phyloP scores from a whole-genome alignment of 2,888 invertebrate species.

The Ditylenchus weischeri region DNA sequence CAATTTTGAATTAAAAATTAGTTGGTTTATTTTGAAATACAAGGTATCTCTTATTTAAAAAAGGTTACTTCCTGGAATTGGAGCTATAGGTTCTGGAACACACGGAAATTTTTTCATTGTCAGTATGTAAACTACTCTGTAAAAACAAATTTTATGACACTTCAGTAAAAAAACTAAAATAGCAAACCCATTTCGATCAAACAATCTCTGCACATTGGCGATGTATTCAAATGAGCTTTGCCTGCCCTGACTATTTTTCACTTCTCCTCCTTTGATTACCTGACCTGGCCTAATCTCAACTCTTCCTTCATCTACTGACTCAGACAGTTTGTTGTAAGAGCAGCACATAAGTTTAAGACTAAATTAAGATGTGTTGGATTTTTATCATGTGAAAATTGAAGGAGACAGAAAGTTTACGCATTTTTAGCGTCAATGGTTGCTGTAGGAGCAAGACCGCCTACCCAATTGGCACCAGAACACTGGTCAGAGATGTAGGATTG shows the following conservation, averaged over 20 bases:
- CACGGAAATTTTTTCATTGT: constrained; percentile 10
- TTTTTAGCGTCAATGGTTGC: constrained; percentile 1
- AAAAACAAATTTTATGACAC: not conserved
- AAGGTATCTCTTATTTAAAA: too few species aligned
- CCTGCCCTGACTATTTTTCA: constrained; percentile 22
- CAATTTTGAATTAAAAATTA: too few species aligned
- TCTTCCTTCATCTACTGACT: constrained; percentile 18
- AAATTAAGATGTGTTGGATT: not conserved
- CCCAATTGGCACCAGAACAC: constrained; percentile 44
- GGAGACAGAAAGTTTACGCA: constrained; percentile 8
- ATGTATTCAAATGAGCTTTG: constrained; percentile 19
- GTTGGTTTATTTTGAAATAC: too few species aligned
- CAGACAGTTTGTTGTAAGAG: constrained; percentile 15
- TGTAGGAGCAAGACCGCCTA: constrained; percentile 38
- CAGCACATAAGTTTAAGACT: constrained; percentile 21
- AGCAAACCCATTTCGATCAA: constrained; percentile 9
- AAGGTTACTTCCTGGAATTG: not conserved
- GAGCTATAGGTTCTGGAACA: not conserved
- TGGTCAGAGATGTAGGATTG: constrained; percentile 34
- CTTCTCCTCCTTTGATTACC: constrained; percentile 26
- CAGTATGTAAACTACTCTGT: not conserved
- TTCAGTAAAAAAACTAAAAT: not conserved
- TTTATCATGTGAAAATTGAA: not conserved
- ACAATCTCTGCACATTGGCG: constrained; percentile 11
- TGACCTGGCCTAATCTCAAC: constrained; percentile 20